Conservation (phyloP, 2,888 invertebrate genomes). For the Plebejus anna region DNA sequence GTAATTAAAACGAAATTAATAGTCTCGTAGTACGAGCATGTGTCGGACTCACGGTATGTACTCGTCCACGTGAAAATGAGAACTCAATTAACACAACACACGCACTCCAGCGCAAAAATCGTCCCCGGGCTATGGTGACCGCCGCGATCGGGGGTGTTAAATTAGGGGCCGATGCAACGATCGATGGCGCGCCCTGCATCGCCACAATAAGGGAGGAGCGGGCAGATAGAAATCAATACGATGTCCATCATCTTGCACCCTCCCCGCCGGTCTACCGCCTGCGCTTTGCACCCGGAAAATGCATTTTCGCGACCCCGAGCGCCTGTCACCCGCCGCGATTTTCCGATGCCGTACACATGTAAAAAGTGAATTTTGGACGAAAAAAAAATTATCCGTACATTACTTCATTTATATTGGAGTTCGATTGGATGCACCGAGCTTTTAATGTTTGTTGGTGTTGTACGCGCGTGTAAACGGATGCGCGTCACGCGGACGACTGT, state of each 20-base stretch:
- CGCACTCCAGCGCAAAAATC: conserved; percentile 62
- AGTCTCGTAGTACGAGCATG: conserved; percentile 9
- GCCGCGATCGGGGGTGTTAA: conserved; percentile 49
- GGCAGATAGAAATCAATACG: conserved; percentile 80
- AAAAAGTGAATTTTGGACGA: conserved; percentile 13
- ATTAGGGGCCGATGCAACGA: conserved; percentile 68
- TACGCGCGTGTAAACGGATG: conserved; percentile 63
- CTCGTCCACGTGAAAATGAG: conserved; percentile 53
- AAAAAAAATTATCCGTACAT: conserved; percentile 45
- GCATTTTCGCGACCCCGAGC: conserved; percentile 68
- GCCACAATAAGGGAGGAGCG: conserved; percentile 77
- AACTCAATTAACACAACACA: conserved; percentile 58
- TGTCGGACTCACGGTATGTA: conserved; percentile 36
- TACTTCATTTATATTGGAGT: conserved; percentile 57
- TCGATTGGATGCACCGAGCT: conserved; percentile 66
- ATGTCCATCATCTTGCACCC: conserved; percentile 82
- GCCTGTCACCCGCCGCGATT: conserved; percentile 36
- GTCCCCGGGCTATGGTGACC: conserved; percentile 50
- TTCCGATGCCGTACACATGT: conserved; percentile 32
- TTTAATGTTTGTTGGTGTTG: conserved; percentile 48
- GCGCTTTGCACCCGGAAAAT: conserved; percentile 75
- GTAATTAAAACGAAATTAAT: conserved; percentile 49
- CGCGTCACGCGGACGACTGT: conserved; percentile 77
- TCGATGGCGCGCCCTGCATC: conserved; percentile 75
- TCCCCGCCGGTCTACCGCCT: conserved; percentile 80